A percentile compares a stretch with the other conserved stretches of the same genome.
Conservation (phyloP, 2,797 vertebrate genomes). For the Masticophis lateralis region DNA sequence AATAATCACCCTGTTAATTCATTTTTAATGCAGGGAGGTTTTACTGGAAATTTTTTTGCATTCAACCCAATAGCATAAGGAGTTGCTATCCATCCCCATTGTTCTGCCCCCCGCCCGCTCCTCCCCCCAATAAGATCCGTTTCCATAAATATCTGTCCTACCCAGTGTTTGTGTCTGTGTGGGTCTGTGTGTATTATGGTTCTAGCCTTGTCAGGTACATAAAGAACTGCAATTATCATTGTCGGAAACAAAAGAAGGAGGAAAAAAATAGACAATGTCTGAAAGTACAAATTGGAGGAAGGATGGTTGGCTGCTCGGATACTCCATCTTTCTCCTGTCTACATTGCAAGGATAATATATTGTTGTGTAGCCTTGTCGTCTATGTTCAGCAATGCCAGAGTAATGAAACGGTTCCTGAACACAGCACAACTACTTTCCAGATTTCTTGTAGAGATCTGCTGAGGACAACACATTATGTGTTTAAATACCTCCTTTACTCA, state of each 20-base stretch:
- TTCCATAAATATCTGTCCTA: slow-evolving; percentile 56
- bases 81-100: slow-evolving; percentile 71
- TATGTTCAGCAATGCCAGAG: neutral
- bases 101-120: slow-evolving; percentile 54
- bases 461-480: neutral
- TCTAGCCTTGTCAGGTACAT: slow-evolving; percentile 37
- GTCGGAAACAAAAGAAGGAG: slow-evolving; percentile 28
- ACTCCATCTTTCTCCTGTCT: neutral
- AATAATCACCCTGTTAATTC: slow-evolving; percentile 99
- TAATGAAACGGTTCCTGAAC: neutral
- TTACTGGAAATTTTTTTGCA: slow-evolving; percentile 75
- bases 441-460: neutral
- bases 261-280: neutral
- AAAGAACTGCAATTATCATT: slow-evolving; percentile 29
- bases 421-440: neutral
- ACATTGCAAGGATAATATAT: neutral
- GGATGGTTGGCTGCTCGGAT: neutral
- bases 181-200: neutral
- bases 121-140: slow-evolving; percentile 53
- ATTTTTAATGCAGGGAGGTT: slow-evolving; percentile 90
- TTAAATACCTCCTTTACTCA: neutral
- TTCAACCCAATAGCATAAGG: slow-evolving; percentile 77
- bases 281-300: slow-evolving; percentile 34
- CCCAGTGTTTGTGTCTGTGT: neutral
- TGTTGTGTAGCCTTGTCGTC: neutral